Conservation (phyloP, 2,888 invertebrate species). For the Conops quadrifasciatus region DNA sequence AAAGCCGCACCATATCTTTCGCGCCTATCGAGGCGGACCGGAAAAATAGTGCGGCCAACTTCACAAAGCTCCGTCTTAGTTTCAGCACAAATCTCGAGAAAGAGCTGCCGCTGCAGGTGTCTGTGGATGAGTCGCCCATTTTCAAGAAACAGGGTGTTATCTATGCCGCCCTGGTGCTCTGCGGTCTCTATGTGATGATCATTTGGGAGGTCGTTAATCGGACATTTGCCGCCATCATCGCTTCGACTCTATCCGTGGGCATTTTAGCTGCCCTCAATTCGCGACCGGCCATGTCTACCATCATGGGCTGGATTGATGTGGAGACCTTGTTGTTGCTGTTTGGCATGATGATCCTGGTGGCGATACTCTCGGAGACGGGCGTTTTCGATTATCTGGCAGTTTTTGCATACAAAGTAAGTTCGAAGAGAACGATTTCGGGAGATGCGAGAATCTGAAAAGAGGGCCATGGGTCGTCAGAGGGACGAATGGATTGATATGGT, state of each 20-base stretch:
- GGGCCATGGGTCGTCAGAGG: background rate
- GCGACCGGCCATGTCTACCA: conserved; percentile 73
- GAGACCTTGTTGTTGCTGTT: conserved; percentile 76
- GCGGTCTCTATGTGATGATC: conserved; percentile 81
- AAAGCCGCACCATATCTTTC: conserved; percentile 47
- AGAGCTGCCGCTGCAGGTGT: conserved; percentile 67
- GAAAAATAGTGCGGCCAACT: conserved; percentile 43
- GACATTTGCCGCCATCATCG: conserved; percentile 78
- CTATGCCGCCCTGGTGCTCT: conserved; percentile 75
- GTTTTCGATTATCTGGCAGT: conserved; percentile 81
- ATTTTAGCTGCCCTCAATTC: conserved; percentile 75
- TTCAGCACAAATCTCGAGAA: conserved; percentile 56
- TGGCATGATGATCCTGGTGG: conserved; percentile 84
- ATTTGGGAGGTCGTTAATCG: conserved; percentile 78
- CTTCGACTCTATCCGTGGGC: conserved; percentile 76
- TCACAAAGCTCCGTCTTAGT: conserved; percentile 53
- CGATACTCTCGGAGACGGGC: conserved; percentile 80
- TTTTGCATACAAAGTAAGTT: conserved; percentile 72
- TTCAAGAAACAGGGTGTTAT: conserved; percentile 74
- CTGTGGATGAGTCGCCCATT: conserved; percentile 73
- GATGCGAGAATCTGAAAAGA: background rate
- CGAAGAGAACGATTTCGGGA: background rate
- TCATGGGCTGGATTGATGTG: conserved; percentile 80
- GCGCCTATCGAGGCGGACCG: conserved; percentile 43
- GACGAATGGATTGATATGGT: background rate